Conservation (phyloP, 2,113 vertebrate genomes). For the Typhlomys cinereus region DNA sequence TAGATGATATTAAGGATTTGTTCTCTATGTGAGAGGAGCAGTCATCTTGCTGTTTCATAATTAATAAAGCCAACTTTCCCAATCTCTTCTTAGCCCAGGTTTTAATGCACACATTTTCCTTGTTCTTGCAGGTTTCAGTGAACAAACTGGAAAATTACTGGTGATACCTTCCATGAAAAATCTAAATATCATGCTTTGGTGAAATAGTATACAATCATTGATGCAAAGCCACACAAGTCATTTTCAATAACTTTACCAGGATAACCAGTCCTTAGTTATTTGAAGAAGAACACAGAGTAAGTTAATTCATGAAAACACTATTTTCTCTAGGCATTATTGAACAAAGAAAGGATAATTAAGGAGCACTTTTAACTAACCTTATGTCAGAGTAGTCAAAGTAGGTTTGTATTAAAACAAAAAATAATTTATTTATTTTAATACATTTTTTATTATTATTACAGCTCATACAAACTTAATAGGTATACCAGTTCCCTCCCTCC, state of each 20-base stretch:
- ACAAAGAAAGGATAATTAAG: background rate
- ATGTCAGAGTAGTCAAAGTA: background rate
- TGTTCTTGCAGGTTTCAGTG: background rate
- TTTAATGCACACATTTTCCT: background rate
- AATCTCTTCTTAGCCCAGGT: background rate
- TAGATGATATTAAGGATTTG: background rate
- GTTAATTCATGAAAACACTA: background rate
- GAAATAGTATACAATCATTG: background rate
- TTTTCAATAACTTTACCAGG: slow-evolving; percentile 19
- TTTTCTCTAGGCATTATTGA: background rate
- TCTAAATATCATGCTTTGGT: slow-evolving; percentile 11
- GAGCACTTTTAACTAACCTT: background rate
- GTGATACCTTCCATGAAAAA: background rate
- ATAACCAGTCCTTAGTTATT: background rate
- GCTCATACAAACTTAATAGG: too few species aligned
- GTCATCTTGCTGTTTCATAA: background rate
- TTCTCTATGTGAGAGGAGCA: background rate
- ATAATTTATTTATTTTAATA: too few species aligned
- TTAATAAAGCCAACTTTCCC: background rate
- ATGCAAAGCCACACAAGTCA: background rate
- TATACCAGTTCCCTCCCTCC: too few species aligned
- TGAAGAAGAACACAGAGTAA: slow-evolving; percentile 7
- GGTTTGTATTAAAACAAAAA: background rate
- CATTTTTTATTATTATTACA: too few species aligned
- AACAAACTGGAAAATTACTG: background rate